A percentile compares a stretch with the other conserved stretches of the same genome.
phyloP scores from a whole-genome alignment of 2,888 invertebrate genomes.

The Pristionchus fissidentatus region DNA sequence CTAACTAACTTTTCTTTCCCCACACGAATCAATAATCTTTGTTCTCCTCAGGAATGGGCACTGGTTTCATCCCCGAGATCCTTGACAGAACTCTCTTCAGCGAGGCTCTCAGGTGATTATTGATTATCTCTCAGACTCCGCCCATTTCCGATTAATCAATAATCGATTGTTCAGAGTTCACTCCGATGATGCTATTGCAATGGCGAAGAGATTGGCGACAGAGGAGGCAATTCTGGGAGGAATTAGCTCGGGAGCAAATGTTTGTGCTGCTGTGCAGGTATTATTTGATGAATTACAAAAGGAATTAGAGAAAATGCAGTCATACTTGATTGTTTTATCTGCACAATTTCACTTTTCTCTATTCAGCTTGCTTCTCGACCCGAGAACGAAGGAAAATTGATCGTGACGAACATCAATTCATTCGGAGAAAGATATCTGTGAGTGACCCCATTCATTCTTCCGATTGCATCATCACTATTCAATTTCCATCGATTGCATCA shows the following conservation, averaged over 20 bases:
- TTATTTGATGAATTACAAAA: not conserved
- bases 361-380: constrained; percentile 67
- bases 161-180: constrained; percentile 43
- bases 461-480: not conserved
- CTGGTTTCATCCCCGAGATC: constrained; percentile 67
- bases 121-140: not conserved
- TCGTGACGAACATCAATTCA: constrained; percentile 69
- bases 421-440: constrained; percentile 71
- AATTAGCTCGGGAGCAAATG: constrained; percentile 70
- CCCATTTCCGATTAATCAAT: not conserved
- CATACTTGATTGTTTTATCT: not conserved
- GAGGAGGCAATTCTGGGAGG: constrained; percentile 72
- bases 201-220: constrained; percentile 68
- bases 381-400: constrained; percentile 71
- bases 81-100: constrained; percentile 65
- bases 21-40: not conserved
- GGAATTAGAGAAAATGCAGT: not conserved
- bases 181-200: constrained; percentile 70
- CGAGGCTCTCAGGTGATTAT: constrained; percentile 57
- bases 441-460: constrained; percentile 41
- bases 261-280: constrained; percentile 67
- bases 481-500: not conserved
- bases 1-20: not conserved
- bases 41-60: constrained; percentile 62
- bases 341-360: not conserved